Conservation (phyloP, 1,140 invertebrate genomes). For the Grapholita molesta region DNA sequence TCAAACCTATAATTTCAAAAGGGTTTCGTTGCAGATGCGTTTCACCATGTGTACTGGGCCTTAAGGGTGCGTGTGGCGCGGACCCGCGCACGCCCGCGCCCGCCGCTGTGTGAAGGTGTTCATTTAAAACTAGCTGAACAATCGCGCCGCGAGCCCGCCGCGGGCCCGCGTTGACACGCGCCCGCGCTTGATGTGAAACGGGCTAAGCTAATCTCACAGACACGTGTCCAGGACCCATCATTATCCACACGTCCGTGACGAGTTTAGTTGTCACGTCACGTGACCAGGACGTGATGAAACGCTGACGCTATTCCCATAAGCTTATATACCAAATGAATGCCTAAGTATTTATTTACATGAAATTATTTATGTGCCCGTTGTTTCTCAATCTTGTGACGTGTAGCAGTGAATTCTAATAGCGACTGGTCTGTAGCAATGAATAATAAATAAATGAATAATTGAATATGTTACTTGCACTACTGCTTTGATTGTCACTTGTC, state of each 20-base stretch:
- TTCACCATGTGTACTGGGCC: no score
- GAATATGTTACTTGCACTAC: not conserved
- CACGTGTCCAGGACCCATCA: not conserved
- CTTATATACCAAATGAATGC: not conserved
- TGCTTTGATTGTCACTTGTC: no score
- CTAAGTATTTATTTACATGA: slow-evolving; percentile 11
- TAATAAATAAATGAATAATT: not conserved
- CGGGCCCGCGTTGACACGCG: no score
- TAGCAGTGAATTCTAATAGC: not conserved
- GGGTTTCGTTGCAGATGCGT: no score
- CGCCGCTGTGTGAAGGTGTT: no score
- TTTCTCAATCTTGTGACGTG: not conserved
- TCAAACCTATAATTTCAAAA: no score
- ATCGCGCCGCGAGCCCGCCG: no score
- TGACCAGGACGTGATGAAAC: not conserved
- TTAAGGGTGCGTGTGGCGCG: no score
- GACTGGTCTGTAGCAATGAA: not conserved
- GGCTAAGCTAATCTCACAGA: not conserved
- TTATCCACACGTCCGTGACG: not conserved
- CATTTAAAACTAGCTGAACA: no score
- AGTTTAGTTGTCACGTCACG: slow-evolving; percentile 9
- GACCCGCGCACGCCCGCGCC: no score
- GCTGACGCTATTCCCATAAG: not conserved
- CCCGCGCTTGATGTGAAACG: no score
- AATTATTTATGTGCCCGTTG: not conserved